These are phyloP conservation scores for Vireo griseus DNA, from an alignment of 2,797 vertebrate species.

Conservation along the genomic window DNA sequence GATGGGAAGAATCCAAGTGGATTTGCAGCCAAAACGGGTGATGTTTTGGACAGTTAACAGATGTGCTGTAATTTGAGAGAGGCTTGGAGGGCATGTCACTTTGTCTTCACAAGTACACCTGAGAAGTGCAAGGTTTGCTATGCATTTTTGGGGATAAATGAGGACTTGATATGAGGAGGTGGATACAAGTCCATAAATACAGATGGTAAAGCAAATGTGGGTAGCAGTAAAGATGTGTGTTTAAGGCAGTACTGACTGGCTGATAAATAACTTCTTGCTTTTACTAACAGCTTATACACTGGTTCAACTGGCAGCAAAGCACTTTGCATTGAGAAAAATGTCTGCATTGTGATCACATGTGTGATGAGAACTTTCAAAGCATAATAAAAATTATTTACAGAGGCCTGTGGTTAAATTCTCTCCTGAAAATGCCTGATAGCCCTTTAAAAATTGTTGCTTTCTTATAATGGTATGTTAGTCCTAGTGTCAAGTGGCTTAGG, in stretches of 20 bases:
- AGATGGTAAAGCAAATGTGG: neutral
- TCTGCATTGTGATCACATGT: neutral
- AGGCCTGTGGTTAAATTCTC: conserved; percentile 27
- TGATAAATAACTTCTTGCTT: neutral
- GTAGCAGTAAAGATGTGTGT: neutral
- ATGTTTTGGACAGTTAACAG: conserved; percentile 25
- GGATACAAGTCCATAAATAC: neutral
- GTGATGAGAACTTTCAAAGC: conserved; percentile 17
- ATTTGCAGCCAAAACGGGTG: conserved; percentile 14
- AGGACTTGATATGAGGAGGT: neutral
- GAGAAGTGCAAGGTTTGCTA: neutral
- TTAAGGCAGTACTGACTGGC: neutral
- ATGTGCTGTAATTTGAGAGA: neutral
- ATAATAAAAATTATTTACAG: conserved; percentile 34
- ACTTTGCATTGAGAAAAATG: conserved; percentile 8
- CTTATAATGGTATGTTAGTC: neutral
- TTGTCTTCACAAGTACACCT: neutral
- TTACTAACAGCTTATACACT: conserved; percentile 25
- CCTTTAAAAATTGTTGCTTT: neutral
- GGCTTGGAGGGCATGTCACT: neutral
- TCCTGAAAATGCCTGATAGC: neutral
- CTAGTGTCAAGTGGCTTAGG: neutral
- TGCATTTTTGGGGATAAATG: neutral
- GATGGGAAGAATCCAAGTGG: neutral
- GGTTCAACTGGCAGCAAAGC: neutral